Evolutionary conservation across 2,113 vertebrate genomes (phyloP).

Genomic region (Cinclus mexicanus): DNA sequence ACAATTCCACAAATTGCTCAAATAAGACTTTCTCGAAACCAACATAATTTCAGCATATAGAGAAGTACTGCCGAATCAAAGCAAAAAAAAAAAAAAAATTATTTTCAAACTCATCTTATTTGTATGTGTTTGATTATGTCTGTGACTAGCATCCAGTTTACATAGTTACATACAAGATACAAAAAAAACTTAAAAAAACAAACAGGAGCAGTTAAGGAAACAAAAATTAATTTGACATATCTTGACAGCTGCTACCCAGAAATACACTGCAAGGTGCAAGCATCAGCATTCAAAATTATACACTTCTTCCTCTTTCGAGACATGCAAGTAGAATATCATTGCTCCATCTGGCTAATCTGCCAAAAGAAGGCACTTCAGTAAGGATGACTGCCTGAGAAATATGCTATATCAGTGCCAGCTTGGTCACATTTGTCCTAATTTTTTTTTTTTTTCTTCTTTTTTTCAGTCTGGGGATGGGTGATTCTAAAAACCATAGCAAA

Average conservation of each 20-base stretch:
- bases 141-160: background rate
- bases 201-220: background rate
- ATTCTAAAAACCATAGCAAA: background rate
- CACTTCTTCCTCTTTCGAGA: background rate
- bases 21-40: background rate
- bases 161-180: background rate
- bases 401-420: fast-evolving
- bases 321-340: background rate
- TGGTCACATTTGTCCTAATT: background rate
- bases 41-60: background rate
- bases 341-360: background rate
- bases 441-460: background rate
- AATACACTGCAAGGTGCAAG: background rate
- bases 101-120: background rate
- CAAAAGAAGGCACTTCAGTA: background rate
- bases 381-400: background rate
- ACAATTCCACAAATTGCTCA: background rate
- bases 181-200: background rate
- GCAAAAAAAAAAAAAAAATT: background rate
- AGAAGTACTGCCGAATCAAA: background rate
- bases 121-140: background rate
- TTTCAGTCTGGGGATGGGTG: background rate
- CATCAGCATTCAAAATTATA: background rate
- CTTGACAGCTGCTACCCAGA: background rate
- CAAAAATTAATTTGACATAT: background rate